Conservation (phyloP, 2,888 invertebrate genomes). For the Leucophora obtusa region DNA sequence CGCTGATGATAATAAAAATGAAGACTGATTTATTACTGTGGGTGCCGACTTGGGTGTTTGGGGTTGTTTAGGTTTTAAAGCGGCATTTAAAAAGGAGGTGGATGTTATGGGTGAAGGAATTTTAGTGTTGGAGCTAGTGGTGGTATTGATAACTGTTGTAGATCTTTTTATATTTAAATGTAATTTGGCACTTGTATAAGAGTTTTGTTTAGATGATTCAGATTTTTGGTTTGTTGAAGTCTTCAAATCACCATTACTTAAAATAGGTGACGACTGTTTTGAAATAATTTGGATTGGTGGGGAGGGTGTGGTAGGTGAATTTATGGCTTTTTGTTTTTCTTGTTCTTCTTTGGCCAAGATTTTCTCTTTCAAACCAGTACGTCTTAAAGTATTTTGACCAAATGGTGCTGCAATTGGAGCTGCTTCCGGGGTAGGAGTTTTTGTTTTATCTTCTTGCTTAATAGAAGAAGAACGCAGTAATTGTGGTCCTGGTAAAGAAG, state of each 20-base stretch:
- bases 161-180: slow-evolving; percentile 68
- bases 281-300: background rate
- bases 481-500: slow-evolving; percentile 51
- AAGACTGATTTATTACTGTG: slow-evolving; percentile 39
- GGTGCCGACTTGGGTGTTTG: slow-evolving; percentile 36
- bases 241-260: slow-evolving; percentile 34
- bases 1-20: slow-evolving; percentile 59
- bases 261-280: background rate
- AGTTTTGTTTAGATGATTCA: slow-evolving; percentile 26
- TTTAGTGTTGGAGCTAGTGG: no score
- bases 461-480: slow-evolving; percentile 69
- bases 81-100: slow-evolving; percentile 72
- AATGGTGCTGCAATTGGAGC: slow-evolving; percentile 70
- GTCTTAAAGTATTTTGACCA: slow-evolving; percentile 79
- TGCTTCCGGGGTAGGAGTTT: background rate
- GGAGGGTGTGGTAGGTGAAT: slow-evolving; percentile 41
- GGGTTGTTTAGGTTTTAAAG: slow-evolving; percentile 48
- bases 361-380: slow-evolving; percentile 79
- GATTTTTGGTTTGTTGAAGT: slow-evolving; percentile 25
- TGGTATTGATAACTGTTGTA: slow-evolving; percentile 13
- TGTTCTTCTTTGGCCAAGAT: slow-evolving; percentile 73
- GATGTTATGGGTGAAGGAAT: slow-evolving; percentile 24
- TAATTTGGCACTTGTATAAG: slow-evolving; percentile 69
- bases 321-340: slow-evolving; percentile 56
- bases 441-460: slow-evolving; percentile 55